Percentiles rank a stretch among this genome's conserved stretches.
Conservation (phyloP, 2,888 invertebrate genomes). For the Netelia virgata region DNA sequence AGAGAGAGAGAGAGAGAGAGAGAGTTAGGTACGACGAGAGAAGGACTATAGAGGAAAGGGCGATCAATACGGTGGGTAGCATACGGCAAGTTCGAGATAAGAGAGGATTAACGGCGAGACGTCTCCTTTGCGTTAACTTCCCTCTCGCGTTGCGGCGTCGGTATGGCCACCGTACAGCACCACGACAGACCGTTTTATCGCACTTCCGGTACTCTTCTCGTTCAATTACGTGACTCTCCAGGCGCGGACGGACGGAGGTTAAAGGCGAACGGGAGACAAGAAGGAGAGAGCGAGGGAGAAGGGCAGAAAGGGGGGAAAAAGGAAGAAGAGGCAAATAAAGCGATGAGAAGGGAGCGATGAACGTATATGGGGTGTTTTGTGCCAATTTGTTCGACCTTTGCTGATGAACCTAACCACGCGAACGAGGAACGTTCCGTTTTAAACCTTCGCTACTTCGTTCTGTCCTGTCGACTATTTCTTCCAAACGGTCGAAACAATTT, state of each 20-base stretch:
- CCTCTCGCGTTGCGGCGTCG: conserved; percentile 44
- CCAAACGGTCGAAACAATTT: no score
- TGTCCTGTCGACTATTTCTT: no score
- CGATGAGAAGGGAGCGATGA: neutral
- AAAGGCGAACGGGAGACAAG: conserved; percentile 36
- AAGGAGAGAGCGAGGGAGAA: neutral
- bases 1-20: conserved; percentile 12
- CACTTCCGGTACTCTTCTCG: conserved; percentile 69
- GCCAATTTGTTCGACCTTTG: neutral
- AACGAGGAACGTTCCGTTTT: neutral
- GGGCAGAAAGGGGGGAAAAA: conserved; percentile 15
- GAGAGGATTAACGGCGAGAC: conserved; percentile 69
- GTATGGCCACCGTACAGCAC: conserved; percentile 40
- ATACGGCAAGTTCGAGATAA: conserved; percentile 69
- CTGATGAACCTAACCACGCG: neutral
- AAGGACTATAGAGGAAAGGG: conserved; percentile 2
- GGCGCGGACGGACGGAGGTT: conserved; percentile 39
- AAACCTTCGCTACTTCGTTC: no score
- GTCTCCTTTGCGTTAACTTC: conserved; percentile 69
- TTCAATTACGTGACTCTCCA: conserved; percentile 68
- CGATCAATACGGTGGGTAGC: conserved; percentile 67
- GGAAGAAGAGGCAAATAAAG: conserved; percentile 1
- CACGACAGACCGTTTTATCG: conserved; percentile 64
- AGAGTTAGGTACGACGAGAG: conserved; percentile 1
- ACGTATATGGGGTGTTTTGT: neutral